These are phyloP conservation scores for Drosophila micromelanica DNA, from an alignment of 1,140 invertebrate species.

Conservation along the genomic window DNA sequence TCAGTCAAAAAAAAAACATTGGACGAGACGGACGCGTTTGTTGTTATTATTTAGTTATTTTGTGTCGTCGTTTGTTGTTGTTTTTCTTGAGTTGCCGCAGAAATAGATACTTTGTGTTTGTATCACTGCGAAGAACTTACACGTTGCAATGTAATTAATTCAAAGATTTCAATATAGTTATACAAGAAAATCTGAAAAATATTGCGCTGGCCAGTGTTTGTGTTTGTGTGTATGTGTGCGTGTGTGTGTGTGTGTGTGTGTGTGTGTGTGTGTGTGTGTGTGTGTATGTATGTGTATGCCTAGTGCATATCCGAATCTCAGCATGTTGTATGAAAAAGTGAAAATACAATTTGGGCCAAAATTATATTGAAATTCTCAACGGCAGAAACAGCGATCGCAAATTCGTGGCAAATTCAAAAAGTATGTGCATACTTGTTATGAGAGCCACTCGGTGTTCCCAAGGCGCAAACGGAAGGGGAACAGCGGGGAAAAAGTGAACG, in stretches of 20 bases:
- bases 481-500: slow-evolving; percentile 39
- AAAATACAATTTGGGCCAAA: slow-evolving; percentile 73
- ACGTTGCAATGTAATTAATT: slow-evolving; percentile 59
- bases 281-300: slow-evolving; percentile 12
- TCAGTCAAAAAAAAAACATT: slow-evolving; percentile 49
- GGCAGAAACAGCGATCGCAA: slow-evolving; percentile 45
- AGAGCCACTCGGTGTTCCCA: slow-evolving; percentile 10
- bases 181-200: slow-evolving; percentile 27
- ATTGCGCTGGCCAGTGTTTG: neutral
- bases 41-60: slow-evolving; percentile 67
- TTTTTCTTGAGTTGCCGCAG: slow-evolving; percentile 57
- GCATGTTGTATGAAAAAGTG: slow-evolving; percentile 62
- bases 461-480: slow-evolving; percentile 31
- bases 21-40: slow-evolving; percentile 45
- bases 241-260: neutral
- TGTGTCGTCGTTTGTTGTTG: slow-evolving; percentile 47
- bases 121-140: slow-evolving; percentile 19
- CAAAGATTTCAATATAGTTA: slow-evolving; percentile 59
- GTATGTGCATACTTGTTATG: slow-evolving; percentile 28
- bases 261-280: slow-evolving; percentile 2
- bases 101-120: slow-evolving; percentile 52
- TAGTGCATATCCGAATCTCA: slow-evolving; percentile 9
- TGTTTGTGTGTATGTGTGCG: slow-evolving; percentile 13
- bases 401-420: slow-evolving; percentile 43
- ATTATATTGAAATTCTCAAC: slow-evolving; percentile 69